Evolutionary conservation across 2,113 vertebrate genomes (phyloP).

Genomic region (Diadophis punctatus): DNA sequence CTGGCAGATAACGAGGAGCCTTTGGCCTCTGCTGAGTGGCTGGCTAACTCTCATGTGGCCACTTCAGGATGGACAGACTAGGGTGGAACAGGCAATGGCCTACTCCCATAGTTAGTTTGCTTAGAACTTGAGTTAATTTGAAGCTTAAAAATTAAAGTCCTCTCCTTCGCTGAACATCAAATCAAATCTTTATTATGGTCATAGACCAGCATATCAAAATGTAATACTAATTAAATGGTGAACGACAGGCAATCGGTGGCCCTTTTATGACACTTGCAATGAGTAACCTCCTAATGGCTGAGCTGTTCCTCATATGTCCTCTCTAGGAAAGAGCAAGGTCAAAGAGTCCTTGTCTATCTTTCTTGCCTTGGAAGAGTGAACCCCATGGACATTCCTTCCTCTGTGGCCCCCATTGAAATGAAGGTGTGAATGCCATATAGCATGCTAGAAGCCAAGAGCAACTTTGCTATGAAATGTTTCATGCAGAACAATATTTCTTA

Average conservation of each 20-base stretch:
- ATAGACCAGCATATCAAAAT: neutral
- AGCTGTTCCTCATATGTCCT: neutral
- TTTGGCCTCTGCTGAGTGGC: neutral
- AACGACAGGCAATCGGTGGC: neutral
- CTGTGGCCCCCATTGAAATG: neutral
- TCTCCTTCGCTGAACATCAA: neutral
- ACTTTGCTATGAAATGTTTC: neutral
- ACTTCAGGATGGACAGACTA: neutral
- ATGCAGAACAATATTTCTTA: neutral
- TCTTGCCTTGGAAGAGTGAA: neutral
- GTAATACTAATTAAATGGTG: neutral
- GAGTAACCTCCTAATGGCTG: neutral
- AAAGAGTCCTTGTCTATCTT: neutral
- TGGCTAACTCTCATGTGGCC: neutral
- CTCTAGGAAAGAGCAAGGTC: neutral
- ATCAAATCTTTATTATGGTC: neutral
- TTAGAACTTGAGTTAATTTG: neutral
- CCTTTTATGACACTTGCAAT: neutral
- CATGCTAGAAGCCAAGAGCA: neutral
- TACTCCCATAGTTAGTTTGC: neutral
- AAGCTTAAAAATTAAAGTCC: neutral
- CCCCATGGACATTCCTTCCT: neutral
- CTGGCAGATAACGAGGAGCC: neutral
- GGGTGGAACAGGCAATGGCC: neutral
- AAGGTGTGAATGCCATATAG: neutral